These are phyloP conservation scores for Thaumetopoea pityocampa DNA, from an alignment of 1,140 invertebrate genomes.

Conservation along the genomic window DNA sequence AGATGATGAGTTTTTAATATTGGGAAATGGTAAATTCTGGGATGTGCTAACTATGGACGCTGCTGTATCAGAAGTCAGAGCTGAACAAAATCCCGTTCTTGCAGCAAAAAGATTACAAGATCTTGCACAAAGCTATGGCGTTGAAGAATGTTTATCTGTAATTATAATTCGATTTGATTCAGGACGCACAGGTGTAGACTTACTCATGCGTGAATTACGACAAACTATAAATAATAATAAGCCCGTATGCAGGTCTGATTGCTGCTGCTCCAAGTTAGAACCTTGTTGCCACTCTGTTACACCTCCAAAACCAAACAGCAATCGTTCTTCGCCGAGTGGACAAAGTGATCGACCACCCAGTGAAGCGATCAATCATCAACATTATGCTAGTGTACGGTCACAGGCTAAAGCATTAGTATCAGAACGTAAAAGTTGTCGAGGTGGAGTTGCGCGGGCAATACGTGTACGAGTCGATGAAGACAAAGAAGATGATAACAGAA, in stretches of 20 bases:
- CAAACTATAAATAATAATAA: slow-evolving; percentile 79
- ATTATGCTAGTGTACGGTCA: slow-evolving; percentile 63
- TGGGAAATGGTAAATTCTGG: slow-evolving; percentile 88
- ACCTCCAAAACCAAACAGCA: slow-evolving; percentile 72
- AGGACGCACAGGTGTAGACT: slow-evolving; percentile 80
- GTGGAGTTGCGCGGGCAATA: slow-evolving; percentile 77
- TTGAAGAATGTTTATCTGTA: slow-evolving; percentile 87
- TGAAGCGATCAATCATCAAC: slow-evolving; percentile 54
- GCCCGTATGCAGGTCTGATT: slow-evolving; percentile 77
- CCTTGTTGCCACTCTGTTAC: slow-evolving; percentile 78
- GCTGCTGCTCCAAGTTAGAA: slow-evolving; percentile 79
- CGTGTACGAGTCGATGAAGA: slow-evolving; percentile 77
- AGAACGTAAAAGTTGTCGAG: slow-evolving; percentile 76
- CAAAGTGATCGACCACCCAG: slow-evolving; percentile 83
- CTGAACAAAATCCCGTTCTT: slow-evolving; percentile 84
- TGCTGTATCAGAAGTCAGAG: slow-evolving; percentile 84
- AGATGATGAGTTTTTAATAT: slow-evolving; percentile 87
- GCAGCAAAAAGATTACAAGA: slow-evolving; percentile 89
- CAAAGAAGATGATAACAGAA: slow-evolving; percentile 79
- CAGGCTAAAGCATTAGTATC: slow-evolving; percentile 55
- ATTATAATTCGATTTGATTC: slow-evolving; percentile 84
- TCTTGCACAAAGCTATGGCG: slow-evolving; percentile 88
- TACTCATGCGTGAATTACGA: slow-evolving; percentile 84
- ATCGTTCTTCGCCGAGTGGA: slow-evolving; percentile 88
- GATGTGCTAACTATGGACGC: slow-evolving; percentile 84